A percentile compares a stretch with the other conserved stretches of the same genome.
Evolutionary conservation across 2,113 vertebrate genomes (phyloP).

Genomic region (Pollimyrus isidori): DNA sequence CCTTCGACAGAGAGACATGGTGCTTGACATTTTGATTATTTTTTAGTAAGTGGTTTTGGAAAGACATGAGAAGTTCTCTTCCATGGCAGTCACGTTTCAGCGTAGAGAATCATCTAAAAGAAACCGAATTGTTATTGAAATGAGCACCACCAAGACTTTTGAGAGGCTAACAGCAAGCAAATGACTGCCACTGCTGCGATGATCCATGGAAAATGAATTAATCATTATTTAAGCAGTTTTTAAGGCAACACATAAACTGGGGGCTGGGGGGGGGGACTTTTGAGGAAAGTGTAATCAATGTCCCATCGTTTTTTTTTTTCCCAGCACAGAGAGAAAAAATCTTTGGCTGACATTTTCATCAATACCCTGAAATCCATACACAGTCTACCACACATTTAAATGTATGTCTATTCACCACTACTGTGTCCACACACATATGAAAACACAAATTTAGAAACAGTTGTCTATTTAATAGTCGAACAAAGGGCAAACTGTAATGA

Average conservation of each 20-base stretch:
- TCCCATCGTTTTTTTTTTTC: neutral
- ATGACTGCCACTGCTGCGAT: neutral
- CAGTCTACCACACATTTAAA: neutral
- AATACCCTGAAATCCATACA: constrained; percentile 10
- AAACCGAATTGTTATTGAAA: neutral
- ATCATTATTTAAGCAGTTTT: constrained; percentile 7
- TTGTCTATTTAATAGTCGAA: neutral
- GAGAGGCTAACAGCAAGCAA: neutral
- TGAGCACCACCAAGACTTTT: neutral
- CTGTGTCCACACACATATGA: neutral
- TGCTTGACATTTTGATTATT: constrained; percentile 1
- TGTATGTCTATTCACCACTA: neutral
- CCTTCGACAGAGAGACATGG: neutral
- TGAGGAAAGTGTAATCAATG: constrained; percentile 2
- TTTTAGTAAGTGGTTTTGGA: neutral
- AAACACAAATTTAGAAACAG: neutral
- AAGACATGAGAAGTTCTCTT: neutral
- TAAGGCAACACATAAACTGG: neutral
- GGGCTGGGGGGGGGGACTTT: neutral
- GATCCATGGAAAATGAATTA: neutral
- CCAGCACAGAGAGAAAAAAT: neutral
- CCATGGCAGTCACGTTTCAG: neutral
- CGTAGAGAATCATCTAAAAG: neutral
- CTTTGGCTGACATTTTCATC: neutral
- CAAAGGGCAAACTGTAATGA: constrained; percentile 3